phyloP scores from a whole-genome alignment of 2,113 vertebrate species.

The Oncorhynchus masou region DNA sequence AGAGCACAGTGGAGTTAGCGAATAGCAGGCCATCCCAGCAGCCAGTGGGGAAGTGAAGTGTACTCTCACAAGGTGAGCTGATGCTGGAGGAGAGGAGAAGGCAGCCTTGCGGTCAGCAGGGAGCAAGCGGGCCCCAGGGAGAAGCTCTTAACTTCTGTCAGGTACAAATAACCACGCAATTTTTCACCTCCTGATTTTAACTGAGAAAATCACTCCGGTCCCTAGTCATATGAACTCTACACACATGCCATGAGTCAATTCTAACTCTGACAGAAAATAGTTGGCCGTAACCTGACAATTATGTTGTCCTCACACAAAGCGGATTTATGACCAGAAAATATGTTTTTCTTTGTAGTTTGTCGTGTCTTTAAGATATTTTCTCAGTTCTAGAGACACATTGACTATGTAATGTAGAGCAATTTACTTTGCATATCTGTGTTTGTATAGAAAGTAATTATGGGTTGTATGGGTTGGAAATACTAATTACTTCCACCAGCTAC shows the following conservation, averaged over 20 bases:
- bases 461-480: no score
- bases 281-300: constrained; percentile 19
- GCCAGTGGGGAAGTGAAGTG: constrained; percentile 40
- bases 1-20: constrained; percentile 2
- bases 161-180: constrained; percentile 80
- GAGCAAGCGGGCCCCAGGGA: constrained; percentile 72
- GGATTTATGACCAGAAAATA: neutral
- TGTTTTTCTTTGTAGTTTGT: neutral
- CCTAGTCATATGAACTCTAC: constrained; percentile 75
- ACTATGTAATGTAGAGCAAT: neutral
- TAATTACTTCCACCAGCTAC: no score
- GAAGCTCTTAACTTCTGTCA: constrained; percentile 84
- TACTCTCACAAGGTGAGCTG: constrained; percentile 75
- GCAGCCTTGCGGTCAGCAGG: constrained; percentile 74
- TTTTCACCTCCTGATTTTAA: constrained; percentile 79
- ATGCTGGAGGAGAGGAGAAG: constrained; percentile 66
- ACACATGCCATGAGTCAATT: constrained; percentile 72
- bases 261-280: constrained; percentile 51
- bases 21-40: constrained; percentile 53
- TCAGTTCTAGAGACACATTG: neutral
- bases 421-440: neutral
- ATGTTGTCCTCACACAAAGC: constrained; percentile 5
- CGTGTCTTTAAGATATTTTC: neutral
- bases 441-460: neutral
- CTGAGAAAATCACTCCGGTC: constrained; percentile 73